These are phyloP conservation scores for Synergus gifuensis DNA, from an alignment of 2,888 invertebrate genomes.

Conservation along the genomic window DNA sequence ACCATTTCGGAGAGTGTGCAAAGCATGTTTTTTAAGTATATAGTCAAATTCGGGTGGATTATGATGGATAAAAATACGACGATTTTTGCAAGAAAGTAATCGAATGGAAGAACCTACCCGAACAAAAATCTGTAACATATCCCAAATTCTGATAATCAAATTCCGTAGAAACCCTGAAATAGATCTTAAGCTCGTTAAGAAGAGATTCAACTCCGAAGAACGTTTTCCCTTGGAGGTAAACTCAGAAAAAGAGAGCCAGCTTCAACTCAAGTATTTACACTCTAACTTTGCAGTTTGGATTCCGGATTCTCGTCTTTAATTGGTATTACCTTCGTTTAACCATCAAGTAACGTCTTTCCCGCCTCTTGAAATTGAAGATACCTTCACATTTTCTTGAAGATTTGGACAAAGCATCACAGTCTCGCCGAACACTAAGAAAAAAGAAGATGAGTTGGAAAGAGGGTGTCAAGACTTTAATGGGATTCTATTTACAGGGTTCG, in stretches of 20 bases:
- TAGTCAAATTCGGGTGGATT: too few species aligned
- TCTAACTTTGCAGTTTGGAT: slow-evolving; percentile 27
- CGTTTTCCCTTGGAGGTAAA: slow-evolving; percentile 11
- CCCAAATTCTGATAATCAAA: background rate
- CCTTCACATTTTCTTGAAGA: slow-evolving; percentile 31
- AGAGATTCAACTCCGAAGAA: slow-evolving; percentile 9
- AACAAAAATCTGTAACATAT: slow-evolving; percentile 6
- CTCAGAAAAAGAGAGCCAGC: slow-evolving; percentile 19
- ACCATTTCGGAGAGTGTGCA: too few species aligned
- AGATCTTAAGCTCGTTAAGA: slow-evolving; percentile 26
- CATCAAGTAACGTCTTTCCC: slow-evolving; percentile 18
- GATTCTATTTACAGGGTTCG: slow-evolving; percentile 76
- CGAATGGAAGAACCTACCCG: too few species aligned
- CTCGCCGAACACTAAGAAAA: slow-evolving; percentile 46
- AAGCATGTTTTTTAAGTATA: too few species aligned
- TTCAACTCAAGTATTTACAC: slow-evolving; percentile 8
- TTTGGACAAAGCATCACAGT: slow-evolving; percentile 17
- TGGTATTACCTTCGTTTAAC: slow-evolving; percentile 25
- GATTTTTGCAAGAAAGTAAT: too few species aligned
- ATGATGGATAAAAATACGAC: too few species aligned
- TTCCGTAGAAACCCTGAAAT: slow-evolving; percentile 11
- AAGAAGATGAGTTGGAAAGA: slow-evolving; percentile 61
- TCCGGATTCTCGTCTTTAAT: slow-evolving; percentile 33
- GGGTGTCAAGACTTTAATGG: slow-evolving; percentile 74
- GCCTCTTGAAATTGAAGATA: slow-evolving; percentile 31